Evolutionary conservation across 2,797 vertebrate genomes (phyloP).

Genomic region (Notolabrus celidotus): DNA sequence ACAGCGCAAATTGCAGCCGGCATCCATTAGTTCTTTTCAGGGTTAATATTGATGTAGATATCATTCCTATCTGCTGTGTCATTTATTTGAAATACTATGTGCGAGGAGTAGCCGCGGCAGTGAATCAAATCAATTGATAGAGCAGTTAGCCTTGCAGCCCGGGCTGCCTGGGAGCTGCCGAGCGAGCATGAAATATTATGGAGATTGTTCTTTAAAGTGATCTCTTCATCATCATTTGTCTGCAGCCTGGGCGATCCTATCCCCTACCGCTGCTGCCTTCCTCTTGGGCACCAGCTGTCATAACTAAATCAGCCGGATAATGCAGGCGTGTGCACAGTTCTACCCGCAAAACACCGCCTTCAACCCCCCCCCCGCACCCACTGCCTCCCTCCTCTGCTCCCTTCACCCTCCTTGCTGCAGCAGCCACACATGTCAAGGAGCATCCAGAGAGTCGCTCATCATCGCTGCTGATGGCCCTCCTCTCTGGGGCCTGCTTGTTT

Average conservation of each 20-base stretch:
- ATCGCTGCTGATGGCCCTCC: constrained; percentile 89
- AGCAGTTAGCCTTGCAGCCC: constrained; percentile 94
- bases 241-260: constrained; percentile 88
- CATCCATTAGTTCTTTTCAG: constrained; percentile 98
- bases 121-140: constrained; percentile 99
- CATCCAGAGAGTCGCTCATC: constrained; percentile 89
- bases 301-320: constrained; percentile 99
- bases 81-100: constrained; percentile 99
- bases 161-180: constrained; percentile 89
- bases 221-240: constrained; percentile 99
- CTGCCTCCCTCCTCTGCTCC: constrained; percentile 70
- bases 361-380: constrained; percentile 18
- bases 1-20: constrained; percentile 92
- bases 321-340: constrained; percentile 80
- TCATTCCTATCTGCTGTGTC: constrained; percentile 98
- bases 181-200: constrained; percentile 99
- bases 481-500: constrained; percentile 88
- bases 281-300: constrained; percentile 95
- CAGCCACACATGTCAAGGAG: constrained; percentile 88
- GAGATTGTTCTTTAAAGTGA: constrained; percentile 99
- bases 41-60: constrained; percentile 99
- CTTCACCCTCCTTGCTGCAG: constrained; percentile 49
- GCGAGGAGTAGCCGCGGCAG: constrained; percentile 92
- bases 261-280: constrained; percentile 83
- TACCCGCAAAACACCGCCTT: constrained; percentile 53